These are phyloP conservation scores for Chrysaora quinquecirrha DNA, from an alignment of 30 jellyfish, hydroid and myxozoan genomes.

Conservation along the genomic window DNA sequence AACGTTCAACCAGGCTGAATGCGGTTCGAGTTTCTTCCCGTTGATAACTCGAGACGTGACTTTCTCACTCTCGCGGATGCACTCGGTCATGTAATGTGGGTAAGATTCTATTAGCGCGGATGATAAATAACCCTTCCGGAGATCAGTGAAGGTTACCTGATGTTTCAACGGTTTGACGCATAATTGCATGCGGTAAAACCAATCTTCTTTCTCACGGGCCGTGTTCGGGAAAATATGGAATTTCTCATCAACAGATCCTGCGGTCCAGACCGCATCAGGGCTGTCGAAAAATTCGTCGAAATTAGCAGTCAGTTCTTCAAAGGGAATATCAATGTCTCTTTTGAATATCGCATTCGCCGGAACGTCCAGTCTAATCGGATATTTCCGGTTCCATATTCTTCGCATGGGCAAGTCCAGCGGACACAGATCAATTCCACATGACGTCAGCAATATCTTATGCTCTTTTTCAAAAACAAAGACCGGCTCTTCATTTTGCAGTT, in stretches of 20 bases:
- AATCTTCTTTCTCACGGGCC: slow-evolving; percentile 97
- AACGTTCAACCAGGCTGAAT: slow-evolving; percentile 92
- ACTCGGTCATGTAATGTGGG: slow-evolving; percentile 90
- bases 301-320: slow-evolving; percentile 83
- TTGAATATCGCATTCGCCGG: slow-evolving; percentile 82
- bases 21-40: slow-evolving; percentile 92
- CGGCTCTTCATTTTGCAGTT: slow-evolving; percentile 60
- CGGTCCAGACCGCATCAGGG: slow-evolving; percentile 40
- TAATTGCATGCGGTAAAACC: slow-evolving; percentile 97
- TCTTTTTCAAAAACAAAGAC: slow-evolving; percentile 73
- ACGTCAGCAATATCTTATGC: slow-evolving; percentile 63
- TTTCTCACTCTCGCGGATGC: slow-evolving; percentile 87
- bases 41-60: slow-evolving; percentile 75
- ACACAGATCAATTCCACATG: slow-evolving; percentile 58
- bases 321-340: slow-evolving; percentile 69
- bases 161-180: slow-evolving; percentile 89
- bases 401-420: slow-evolving; percentile 97
- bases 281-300: slow-evolving; percentile 50
- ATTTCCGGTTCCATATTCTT: slow-evolving; percentile 95
- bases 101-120: slow-evolving; percentile 79
- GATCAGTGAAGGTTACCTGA: slow-evolving; percentile 75
- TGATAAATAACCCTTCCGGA: slow-evolving; percentile 42
- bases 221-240: slow-evolving; percentile 83
- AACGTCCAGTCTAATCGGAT: slow-evolving; percentile 80
- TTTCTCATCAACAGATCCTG: slow-evolving; percentile 47